phyloP scores from a whole-genome alignment of 2,888 invertebrate genomes.

The Acleris cristana region DNA sequence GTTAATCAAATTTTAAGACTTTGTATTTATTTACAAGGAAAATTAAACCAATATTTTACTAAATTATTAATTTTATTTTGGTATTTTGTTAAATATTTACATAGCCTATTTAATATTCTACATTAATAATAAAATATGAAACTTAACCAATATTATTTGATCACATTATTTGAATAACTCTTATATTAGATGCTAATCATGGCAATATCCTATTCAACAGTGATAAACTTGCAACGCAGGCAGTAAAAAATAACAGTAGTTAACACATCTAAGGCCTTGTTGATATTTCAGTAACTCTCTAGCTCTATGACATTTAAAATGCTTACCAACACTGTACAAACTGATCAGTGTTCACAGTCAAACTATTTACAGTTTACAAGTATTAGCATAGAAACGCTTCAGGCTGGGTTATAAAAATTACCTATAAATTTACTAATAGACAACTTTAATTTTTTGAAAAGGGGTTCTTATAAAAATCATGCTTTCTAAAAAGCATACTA shows the following conservation, averaged over 20 bases:
- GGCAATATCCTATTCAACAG: slow-evolving; percentile 51
- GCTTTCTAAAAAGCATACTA: no score
- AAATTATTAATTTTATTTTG: slow-evolving; percentile 82
- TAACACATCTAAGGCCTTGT: slow-evolving; percentile 73
- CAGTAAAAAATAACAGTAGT: slow-evolving; percentile 62
- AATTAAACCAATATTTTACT: slow-evolving; percentile 56
- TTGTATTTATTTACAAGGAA: not conserved
- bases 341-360: slow-evolving; percentile 4
- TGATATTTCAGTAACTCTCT: slow-evolving; percentile 46
- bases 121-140: slow-evolving; percentile 77
- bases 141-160: slow-evolving; percentile 77
- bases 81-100: slow-evolving; percentile 80
- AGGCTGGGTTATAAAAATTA: no score
- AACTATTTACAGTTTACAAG: slow-evolving; percentile 23
- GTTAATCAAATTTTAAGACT: no score
- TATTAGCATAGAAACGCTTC: not conserved
- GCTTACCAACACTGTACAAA: slow-evolving; percentile 23
- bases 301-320: slow-evolving; percentile 30
- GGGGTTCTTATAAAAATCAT: no score
- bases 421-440: no score
- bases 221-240: slow-evolving; percentile 64
- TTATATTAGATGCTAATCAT: slow-evolving; percentile 48
- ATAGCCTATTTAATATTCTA: slow-evolving; percentile 74
- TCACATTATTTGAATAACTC: slow-evolving; percentile 74
- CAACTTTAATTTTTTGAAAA: no score